Evolutionary conservation across 2,797 vertebrate species (phyloP), one percentile per base, ranked within the genome.

Genomic region (Anas georgica): DNA sequence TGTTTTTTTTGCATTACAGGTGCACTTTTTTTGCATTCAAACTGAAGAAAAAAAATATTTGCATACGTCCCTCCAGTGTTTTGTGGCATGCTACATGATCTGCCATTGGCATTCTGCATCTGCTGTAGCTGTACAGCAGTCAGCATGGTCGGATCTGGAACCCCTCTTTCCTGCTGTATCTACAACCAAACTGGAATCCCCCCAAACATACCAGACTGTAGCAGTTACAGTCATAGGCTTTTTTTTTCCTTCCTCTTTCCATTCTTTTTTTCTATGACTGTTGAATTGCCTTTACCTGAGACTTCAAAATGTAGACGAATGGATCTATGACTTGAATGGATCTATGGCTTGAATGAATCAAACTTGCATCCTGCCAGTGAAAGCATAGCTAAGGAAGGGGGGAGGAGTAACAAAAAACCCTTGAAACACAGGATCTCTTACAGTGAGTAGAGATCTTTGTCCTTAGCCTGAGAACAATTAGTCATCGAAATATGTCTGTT

Each of bases 21-120:
- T 76, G 29, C 18, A 18, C 8, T 59, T 52, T 52, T 91, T 86
- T 89, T 41, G 79, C 79, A 63, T 90, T 84, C 28, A 56, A 43
- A 17, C 52, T 74, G 68, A 85, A 78, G 43, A 63, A 69, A 86
- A 86, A 91, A 86, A 50, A 20, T 35, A 89, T 67, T 95, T 87
- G 62, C 41, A 25, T 88, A 20, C 20, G 21, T 80, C 31, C 31
- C 88, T 88, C 66, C 55, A 73, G 46, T 0, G 0, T 88, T 91
- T 85, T 62, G 66, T 81, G 77, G 39, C 33, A 7, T 58, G 41
- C 17, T 58, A 7, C 5, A 3, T 80, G 45, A 76, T 46, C 70
- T 88, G 26, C 59, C 54, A 11, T 37, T 63, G 37, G 46, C 52
- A 74, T 88, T 79, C 52, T 67, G 43, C 41, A 52, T 56, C 63